Evolutionary conservation across 2,113 vertebrate species (phyloP).

Genomic region (Channa argus): DNA sequence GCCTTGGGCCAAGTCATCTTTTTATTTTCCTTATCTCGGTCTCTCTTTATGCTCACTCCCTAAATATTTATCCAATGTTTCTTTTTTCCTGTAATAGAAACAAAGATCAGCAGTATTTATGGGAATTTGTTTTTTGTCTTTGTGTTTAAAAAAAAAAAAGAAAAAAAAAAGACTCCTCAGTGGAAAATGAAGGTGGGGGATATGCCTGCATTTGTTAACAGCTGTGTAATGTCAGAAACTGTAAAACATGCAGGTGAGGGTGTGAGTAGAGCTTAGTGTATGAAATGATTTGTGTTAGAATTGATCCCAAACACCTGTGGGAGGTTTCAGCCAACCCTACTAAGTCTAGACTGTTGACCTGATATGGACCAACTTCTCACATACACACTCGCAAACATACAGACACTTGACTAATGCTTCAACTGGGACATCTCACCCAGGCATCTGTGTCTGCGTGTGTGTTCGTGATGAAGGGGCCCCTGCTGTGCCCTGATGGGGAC

Average conservation of each 20-base stretch:
- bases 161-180: slow-evolving; percentile 10
- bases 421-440: slow-evolving; percentile 70
- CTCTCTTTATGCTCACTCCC: slow-evolving; percentile 37
- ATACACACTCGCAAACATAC: slow-evolving; percentile 22
- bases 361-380: slow-evolving; percentile 44
- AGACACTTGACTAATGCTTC: slow-evolving; percentile 61
- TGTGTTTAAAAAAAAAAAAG: slow-evolving; percentile 7
- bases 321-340: slow-evolving; percentile 30
- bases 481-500: slow-evolving; percentile 78
- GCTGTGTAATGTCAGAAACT: slow-evolving; percentile 45
- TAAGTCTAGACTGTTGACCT: slow-evolving; percentile 38
- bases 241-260: slow-evolving; percentile 49
- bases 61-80: slow-evolving; percentile 43
- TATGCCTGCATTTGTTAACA: slow-evolving; percentile 28
- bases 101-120: slow-evolving; percentile 67
- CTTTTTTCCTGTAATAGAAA: slow-evolving; percentile 44
- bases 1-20: slow-evolving; percentile 42
- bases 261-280: slow-evolving; percentile 35
- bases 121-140: slow-evolving; percentile 48
- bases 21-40: slow-evolving; percentile 47
- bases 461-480: slow-evolving; percentile 77
- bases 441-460: slow-evolving; percentile 52
- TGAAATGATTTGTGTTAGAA: slow-evolving; percentile 72
- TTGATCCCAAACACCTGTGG: slow-evolving; percentile 70
- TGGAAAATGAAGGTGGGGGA: slow-evolving; percentile 23